Percentiles rank a stretch among this genome's conserved stretches.
phyloP scores from a whole-genome alignment of 2,113 vertebrate species.

The Phodopus roborovskii region DNA sequence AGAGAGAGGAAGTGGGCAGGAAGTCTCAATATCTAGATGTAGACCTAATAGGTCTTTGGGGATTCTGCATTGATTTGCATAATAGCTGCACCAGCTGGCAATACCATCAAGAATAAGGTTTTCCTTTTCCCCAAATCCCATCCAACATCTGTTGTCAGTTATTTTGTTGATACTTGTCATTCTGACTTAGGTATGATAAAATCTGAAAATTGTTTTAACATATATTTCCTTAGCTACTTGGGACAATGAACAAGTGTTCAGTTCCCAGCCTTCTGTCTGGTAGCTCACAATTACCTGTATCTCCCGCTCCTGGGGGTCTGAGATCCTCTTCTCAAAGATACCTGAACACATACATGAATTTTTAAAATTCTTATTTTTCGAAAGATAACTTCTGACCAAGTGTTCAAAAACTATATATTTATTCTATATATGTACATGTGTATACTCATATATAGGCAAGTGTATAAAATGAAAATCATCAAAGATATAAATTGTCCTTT shows the following conservation, averaged over 20 bases:
- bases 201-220: background rate
- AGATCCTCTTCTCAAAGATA: background rate
- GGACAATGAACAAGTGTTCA: background rate
- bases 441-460: background rate
- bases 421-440: background rate
- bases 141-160: background rate
- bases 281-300: background rate
- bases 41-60: background rate
- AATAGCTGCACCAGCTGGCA: background rate
- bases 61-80: background rate
- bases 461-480: constrained; percentile 19
- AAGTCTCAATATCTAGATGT: background rate
- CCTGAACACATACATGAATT: background rate
- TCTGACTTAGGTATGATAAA: background rate
- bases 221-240: background rate
- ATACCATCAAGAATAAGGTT: background rate
- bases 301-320: background rate
- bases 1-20: no score
- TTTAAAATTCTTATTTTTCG: background rate
- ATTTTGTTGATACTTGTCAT: background rate
- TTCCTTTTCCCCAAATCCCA: background rate
- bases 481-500: background rate
- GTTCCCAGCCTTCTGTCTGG: background rate
- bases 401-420: background rate
- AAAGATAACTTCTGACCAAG: background rate